These are phyloP conservation scores for Toxonevra muliebris DNA, from an alignment of 2,888 invertebrate species.

Conservation along the genomic window DNA sequence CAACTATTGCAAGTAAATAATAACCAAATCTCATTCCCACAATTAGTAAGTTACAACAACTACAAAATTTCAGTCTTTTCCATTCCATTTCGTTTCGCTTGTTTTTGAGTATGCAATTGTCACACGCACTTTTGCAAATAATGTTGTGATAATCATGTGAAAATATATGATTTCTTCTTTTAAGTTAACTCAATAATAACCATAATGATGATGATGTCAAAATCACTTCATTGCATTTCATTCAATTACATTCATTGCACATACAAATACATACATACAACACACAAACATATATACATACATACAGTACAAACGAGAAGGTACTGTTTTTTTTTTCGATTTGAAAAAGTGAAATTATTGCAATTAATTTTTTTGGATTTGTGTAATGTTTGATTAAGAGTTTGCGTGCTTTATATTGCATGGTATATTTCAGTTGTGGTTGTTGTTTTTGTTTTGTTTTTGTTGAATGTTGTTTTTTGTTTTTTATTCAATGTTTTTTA, in stretches of 20 bases:
- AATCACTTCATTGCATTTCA: conserved; percentile 23
- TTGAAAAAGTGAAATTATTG: not conserved
- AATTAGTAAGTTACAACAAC: too few species aligned
- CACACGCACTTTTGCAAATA: too few species aligned
- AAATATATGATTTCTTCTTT: not conserved
- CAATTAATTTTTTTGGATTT: conserved; percentile 3
- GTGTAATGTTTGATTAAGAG: conserved; percentile 10
- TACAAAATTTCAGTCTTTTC: too few species aligned
- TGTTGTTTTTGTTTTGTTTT: not conserved
- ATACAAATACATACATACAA: not conserved
- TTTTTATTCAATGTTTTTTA: not conserved
- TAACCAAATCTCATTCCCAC: too few species aligned
- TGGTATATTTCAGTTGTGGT: not conserved
- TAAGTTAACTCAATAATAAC: too few species aligned
- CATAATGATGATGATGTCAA: conserved; percentile 24
- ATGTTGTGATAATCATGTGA: conserved; percentile 9
- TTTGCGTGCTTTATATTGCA: conserved; percentile 2
- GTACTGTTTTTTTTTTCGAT: too few species aligned
- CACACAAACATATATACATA: not conserved
- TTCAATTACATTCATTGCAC: conserved; percentile 8
- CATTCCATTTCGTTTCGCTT: too few species aligned
- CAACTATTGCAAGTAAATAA: too few species aligned
- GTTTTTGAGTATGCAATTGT: too few species aligned
- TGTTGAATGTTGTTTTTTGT: not conserved
- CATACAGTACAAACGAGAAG: not conserved